Evolutionary conservation across 2,113 vertebrate species (phyloP).

Genomic region (Halcyon senegalensis): DNA sequence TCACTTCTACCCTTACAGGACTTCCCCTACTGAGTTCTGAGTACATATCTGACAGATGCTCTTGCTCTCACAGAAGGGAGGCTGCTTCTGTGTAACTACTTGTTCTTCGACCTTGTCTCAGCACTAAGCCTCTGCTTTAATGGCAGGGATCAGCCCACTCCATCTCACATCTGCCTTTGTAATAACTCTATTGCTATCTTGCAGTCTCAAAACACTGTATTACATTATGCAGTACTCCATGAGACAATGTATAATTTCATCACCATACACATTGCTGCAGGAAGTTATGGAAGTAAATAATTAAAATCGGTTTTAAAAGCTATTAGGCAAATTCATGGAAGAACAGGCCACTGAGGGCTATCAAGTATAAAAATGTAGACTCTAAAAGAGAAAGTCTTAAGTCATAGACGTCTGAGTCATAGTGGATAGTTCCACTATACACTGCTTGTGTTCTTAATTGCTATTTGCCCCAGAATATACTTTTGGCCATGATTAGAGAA

Average conservation of each 20-base stretch:
- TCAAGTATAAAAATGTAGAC: neutral
- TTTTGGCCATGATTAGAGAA: neutral
- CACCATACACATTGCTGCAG: neutral
- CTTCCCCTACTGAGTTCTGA: slow-evolving; percentile 14
- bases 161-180: neutral
- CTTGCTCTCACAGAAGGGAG: neutral
- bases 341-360: neutral
- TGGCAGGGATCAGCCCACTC: neutral
- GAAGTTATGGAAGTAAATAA: neutral
- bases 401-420: neutral
- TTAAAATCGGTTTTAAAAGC: neutral
- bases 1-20: neutral
- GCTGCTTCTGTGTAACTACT: neutral
- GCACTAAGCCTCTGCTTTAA: neutral
- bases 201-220: neutral
- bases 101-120: neutral
- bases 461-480: neutral
- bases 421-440: neutral
- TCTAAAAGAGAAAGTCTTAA: neutral
- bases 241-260: neutral
- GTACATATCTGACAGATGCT: neutral
- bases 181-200: neutral
- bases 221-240: neutral
- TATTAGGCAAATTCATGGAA: neutral
- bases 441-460: neutral